These are phyloP conservation scores for Coptotermes formosanus DNA, from an alignment of 1,140 invertebrate genomes.

Conservation along the genomic window DNA sequence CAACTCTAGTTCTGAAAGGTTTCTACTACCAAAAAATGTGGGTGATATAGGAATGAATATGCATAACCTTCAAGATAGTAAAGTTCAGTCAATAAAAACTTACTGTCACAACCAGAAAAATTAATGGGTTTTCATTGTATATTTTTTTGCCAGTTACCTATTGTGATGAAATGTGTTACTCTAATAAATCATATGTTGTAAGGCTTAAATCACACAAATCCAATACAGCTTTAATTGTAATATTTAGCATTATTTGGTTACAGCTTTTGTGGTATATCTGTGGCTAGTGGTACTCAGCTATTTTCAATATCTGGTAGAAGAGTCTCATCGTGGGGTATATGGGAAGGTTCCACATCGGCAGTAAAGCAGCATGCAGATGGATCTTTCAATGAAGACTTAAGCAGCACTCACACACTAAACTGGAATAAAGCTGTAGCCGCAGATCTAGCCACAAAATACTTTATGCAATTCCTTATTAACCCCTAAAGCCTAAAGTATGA, in stretches of 20 bases:
- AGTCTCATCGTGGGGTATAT: conserved; percentile 54
- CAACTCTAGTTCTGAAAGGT: no score
- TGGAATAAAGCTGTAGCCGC: background rate
- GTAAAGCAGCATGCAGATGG: background rate
- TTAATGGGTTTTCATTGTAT: no score
- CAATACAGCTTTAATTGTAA: no score
- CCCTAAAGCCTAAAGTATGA: background rate
- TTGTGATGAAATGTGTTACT: no score
- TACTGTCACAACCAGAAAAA: no score
- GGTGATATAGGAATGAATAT: no score
- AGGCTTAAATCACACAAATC: no score
- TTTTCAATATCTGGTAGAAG: conserved; percentile 66
- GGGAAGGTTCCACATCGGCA: conserved; percentile 38
- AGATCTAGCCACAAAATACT: background rate
- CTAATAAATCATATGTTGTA: no score
- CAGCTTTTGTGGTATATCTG: conserved; percentile 67
- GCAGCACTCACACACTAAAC: background rate
- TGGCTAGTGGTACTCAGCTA: conserved; percentile 80
- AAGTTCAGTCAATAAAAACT: no score
- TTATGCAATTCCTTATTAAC: background rate
- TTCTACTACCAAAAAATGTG: no score
- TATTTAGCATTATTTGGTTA: conserved; percentile 42
- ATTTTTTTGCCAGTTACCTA: no score
- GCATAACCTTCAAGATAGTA: no score
- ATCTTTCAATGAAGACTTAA: background rate